Conservation (phyloP, 2,113 vertebrate genomes). For the Otolemur garnettii region DNA sequence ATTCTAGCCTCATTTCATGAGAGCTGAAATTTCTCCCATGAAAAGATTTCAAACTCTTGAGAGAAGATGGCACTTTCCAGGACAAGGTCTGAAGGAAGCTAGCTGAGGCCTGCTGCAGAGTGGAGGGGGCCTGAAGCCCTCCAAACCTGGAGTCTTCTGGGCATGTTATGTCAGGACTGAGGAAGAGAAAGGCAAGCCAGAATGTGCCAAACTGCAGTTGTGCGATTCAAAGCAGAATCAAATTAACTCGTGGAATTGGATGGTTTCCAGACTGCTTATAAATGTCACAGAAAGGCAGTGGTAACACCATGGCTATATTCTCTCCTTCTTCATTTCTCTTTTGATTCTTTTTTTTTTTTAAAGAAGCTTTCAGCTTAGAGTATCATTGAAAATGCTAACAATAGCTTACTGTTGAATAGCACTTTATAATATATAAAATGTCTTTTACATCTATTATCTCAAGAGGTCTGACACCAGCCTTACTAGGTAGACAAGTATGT, state of each 20-base stretch:
- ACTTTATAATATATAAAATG: constrained; percentile 44
- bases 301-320: not conserved
- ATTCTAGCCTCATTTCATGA: not conserved
- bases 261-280: constrained; percentile 50
- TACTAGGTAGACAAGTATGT: not conserved
- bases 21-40: not conserved
- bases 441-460: constrained; percentile 53
- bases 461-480: constrained; percentile 7
- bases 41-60: constrained; percentile 29
- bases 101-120: not conserved
- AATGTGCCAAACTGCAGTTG: not conserved
- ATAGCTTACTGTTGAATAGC: constrained; percentile 28
- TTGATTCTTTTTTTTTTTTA: constrained; percentile 8
- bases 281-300: constrained; percentile 42
- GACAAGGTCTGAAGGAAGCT: constrained; percentile 11
- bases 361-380: constrained; percentile 38
- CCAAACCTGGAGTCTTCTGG: not conserved
- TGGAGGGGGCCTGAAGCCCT: not conserved
- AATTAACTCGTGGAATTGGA: constrained; percentile 45
- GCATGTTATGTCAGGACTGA: not conserved
- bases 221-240: constrained; percentile 36
- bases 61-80: constrained; percentile 24
- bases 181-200: not conserved
- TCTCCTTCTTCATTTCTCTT: constrained; percentile 51
- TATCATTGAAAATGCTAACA: constrained; percentile 56